These are phyloP conservation scores for Aporrectodea caliginosa DNA, from an alignment of 1,140 invertebrate genomes.

Conservation along the genomic window DNA sequence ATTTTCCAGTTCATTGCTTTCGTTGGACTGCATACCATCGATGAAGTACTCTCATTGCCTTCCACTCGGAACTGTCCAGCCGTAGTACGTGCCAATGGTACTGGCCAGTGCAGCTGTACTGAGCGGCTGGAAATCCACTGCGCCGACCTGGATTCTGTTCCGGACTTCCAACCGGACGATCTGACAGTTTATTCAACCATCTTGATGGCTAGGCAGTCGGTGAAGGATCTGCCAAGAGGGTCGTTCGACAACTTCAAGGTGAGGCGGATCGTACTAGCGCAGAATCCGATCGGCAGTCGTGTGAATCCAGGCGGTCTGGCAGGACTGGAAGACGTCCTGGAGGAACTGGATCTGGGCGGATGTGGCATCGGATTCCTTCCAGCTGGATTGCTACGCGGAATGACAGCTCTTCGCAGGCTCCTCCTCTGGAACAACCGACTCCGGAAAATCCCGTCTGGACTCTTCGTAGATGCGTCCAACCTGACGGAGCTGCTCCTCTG, in stretches of 20 bases:
- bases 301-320: slow-evolving; percentile 9
- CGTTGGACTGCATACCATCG: too few species aligned
- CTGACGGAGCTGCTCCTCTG: slow-evolving; percentile 26
- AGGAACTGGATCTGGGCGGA: slow-evolving; percentile 24
- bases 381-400: not conserved
- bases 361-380: slow-evolving; percentile 21
- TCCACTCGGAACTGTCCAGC: too few species aligned
- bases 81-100: not conserved
- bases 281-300: slow-evolving; percentile 26
- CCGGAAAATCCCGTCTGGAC: slow-evolving; percentile 8
- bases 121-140: not conserved
- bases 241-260: slow-evolving; percentile 24
- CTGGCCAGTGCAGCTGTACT: not conserved
- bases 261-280: slow-evolving; percentile 27
- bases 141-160: not conserved
- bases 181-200: not conserved
- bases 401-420: slow-evolving; percentile 15
- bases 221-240: not conserved
- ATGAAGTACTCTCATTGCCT: too few species aligned
- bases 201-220: not conserved
- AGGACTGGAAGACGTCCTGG: slow-evolving; percentile 13
- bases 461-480: slow-evolving; percentile 23
- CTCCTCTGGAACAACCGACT: slow-evolving; percentile 26
- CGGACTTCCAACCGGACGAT: not conserved
- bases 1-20: too few species aligned